A percentile compares a stretch with the other conserved stretches of the same genome.
These are phyloP conservation scores for Melanostoma mellinum DNA, from an alignment of 2,888 invertebrate species.

Conservation along the genomic window DNA sequence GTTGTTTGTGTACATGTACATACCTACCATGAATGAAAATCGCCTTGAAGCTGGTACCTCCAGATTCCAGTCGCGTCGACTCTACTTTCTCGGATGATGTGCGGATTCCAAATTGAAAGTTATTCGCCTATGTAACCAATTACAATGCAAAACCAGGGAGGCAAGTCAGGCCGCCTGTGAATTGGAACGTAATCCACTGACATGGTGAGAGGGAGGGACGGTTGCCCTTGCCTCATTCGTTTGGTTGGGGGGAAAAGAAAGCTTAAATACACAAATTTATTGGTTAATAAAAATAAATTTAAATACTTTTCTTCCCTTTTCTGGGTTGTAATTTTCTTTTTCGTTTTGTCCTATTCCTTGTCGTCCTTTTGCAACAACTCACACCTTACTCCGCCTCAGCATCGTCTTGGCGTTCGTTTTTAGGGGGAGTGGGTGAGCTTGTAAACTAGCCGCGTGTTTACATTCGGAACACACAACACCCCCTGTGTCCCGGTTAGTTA, in stretches of 20 bases:
- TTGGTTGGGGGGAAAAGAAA: constrained; percentile 52
- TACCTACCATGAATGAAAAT: neutral
- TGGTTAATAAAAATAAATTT: constrained; percentile 79
- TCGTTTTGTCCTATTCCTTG: constrained; percentile 37
- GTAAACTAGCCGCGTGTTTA: constrained; percentile 65
- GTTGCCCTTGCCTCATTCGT: neutral
- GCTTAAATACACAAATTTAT: constrained; percentile 80
- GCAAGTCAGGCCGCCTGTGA: constrained; percentile 24
- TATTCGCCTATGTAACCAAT: constrained; percentile 66
- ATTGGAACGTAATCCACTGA: constrained; percentile 69
- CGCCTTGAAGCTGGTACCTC: constrained; percentile 7
- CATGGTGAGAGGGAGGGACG: constrained; percentile 19
- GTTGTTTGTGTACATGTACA: neutral
- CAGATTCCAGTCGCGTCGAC: constrained; percentile 37
- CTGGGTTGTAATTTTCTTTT: constrained; percentile 51
- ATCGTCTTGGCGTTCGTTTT: neutral
- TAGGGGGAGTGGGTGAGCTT: constrained; percentile 22
- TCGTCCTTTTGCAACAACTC: constrained; percentile 21
- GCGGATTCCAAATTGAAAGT: constrained; percentile 72
- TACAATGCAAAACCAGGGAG: constrained; percentile 53
- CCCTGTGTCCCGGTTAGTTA: constrained; percentile 50
- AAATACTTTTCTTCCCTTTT: constrained; percentile 75
- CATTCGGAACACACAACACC: constrained; percentile 52
- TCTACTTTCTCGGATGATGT: constrained; percentile 54
- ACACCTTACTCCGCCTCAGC: constrained; percentile 10